Conservation (phyloP, 1,140 invertebrate genomes). For the Drosophila pachea region DNA sequence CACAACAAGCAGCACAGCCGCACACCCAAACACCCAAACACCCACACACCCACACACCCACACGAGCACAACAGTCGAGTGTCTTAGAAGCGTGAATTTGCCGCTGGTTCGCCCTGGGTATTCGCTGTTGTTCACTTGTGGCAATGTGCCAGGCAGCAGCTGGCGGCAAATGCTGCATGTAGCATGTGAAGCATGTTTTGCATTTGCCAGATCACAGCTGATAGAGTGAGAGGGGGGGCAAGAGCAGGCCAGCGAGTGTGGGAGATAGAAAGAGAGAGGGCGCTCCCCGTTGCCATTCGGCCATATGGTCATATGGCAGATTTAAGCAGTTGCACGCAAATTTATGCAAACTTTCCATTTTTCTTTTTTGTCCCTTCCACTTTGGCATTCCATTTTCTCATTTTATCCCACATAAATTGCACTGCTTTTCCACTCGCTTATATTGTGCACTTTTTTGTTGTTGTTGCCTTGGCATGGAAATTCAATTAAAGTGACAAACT, state of each 20-base stretch:
- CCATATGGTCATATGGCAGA: slow-evolving; percentile 38
- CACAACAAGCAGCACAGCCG: neutral
- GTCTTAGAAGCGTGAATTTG: slow-evolving; percentile 69
- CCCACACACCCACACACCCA: neutral
- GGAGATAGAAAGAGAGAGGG: neutral
- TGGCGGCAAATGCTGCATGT: slow-evolving; percentile 42
- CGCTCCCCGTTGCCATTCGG: slow-evolving; percentile 13
- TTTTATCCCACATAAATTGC: slow-evolving; percentile 55
- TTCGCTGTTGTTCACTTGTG: slow-evolving; percentile 11
- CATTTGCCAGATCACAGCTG: slow-evolving; percentile 36
- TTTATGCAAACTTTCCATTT: slow-evolving; percentile 53
- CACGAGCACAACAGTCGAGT: slow-evolving; percentile 39
- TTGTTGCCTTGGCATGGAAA: slow-evolving; percentile 63
- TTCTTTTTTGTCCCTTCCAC: slow-evolving; percentile 13
- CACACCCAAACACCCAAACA: neutral
- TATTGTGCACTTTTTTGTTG: slow-evolving; percentile 30
- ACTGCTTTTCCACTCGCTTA: slow-evolving; percentile 28
- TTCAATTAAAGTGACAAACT: slow-evolving; percentile 78
- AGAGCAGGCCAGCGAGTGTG: too few species aligned
- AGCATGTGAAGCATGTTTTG: slow-evolving; percentile 55
- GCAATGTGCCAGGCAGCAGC: slow-evolving; percentile 46
- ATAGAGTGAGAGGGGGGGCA: neutral
- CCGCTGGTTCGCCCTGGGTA: slow-evolving; percentile 39
- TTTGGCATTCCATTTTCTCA: slow-evolving; percentile 14
- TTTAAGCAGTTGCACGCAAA: slow-evolving; percentile 63